Percentiles rank a stretch among this genome's conserved stretches.
Evolutionary conservation across 2,797 vertebrate genomes (phyloP).

Genomic region (Sorex maritimensis): DNA sequence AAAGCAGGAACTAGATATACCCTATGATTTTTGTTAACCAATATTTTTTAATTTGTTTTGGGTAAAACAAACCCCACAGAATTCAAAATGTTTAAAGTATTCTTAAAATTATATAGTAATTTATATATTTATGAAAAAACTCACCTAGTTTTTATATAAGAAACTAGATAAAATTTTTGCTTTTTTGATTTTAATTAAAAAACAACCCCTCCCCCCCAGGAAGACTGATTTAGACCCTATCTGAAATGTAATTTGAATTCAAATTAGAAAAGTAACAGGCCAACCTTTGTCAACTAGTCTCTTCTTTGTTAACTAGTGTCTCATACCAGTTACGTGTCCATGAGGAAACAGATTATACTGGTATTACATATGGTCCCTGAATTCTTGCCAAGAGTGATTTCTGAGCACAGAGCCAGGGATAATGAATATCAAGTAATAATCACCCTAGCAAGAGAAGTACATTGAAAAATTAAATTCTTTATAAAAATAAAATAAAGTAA

Average conservation of each 20-base stretch:
- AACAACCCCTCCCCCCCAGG: conserved; percentile 64
- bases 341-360: neutral
- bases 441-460: neutral
- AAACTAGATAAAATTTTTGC: conserved; percentile 9
- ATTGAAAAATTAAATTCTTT: neutral
- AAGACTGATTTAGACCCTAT: conserved; percentile 68
- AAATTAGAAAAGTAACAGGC: conserved; percentile 55
- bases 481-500: neutral
- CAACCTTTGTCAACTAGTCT: conserved; percentile 47
- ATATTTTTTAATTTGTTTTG: conserved; percentile 75
- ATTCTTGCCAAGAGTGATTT: too few relatives aligned
- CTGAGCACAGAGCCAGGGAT: neutral
- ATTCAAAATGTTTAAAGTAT: conserved; percentile 72
- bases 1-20: conserved; percentile 69
- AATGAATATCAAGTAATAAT: neutral
- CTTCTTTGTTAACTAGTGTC: neutral
- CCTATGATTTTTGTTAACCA: conserved; percentile 68
- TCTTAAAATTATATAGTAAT: conserved; percentile 73
- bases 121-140: conserved; percentile 84
- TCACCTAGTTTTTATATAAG: conserved; percentile 73
- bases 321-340: neutral
- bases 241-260: conserved; percentile 77
- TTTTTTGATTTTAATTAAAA: conserved; percentile 74
- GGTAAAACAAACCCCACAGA: conserved; percentile 67
- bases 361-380: too few relatives aligned